Conservation (phyloP, 2,888 invertebrate species). For the Diogma glabrata region DNA sequence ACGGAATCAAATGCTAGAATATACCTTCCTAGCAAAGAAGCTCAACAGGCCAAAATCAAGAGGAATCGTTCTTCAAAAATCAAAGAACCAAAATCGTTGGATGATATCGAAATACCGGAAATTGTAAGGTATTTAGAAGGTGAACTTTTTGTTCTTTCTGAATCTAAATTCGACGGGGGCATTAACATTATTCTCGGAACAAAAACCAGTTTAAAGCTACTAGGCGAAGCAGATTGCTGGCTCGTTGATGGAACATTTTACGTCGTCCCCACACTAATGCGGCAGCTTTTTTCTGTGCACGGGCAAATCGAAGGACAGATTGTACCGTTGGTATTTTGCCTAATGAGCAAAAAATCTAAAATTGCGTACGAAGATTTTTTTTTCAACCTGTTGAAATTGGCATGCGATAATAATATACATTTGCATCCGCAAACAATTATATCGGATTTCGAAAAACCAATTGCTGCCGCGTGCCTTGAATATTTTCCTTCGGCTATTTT, state of each 20-base stretch:
- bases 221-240: not conserved
- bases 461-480: not conserved
- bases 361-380: no score
- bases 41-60: no score
- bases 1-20: not conserved
- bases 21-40: not conserved
- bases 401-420: not conserved
- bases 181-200: not conserved
- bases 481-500: not conserved
- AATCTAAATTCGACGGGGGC: not conserved
- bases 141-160: not conserved
- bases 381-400: not conserved
- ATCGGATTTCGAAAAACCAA: not conserved
- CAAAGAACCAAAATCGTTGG: no score
- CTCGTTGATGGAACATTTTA: not conserved
- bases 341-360: constrained; percentile 2
- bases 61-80: no score
- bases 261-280: not conserved
- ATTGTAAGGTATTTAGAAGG: not conserved
- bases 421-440: not conserved
- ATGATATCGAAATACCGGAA: not conserved
- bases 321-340: not conserved
- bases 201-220: not conserved
- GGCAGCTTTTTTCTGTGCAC: not conserved
- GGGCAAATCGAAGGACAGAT: not conserved